These are phyloP conservation scores for Ptychadena robeensis DNA, from an alignment of 2,797 vertebrate genomes.

Conservation along the genomic window DNA sequence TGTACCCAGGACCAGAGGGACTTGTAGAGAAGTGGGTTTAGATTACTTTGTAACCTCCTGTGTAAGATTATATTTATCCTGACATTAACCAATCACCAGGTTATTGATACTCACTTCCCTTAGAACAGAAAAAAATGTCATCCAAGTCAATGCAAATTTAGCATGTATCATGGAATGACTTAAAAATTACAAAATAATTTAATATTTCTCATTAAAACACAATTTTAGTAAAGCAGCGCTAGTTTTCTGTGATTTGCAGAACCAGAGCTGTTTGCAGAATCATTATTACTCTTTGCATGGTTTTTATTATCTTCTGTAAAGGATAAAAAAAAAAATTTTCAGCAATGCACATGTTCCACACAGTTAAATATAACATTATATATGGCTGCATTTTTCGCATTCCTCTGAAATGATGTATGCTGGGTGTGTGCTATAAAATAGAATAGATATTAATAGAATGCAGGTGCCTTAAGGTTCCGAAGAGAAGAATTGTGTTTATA, in stretches of 20 bases:
- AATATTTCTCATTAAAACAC: too few relatives aligned
- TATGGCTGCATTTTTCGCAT: constrained; percentile 16
- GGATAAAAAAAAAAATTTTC: too few relatives aligned
- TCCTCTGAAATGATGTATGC: constrained; percentile 29
- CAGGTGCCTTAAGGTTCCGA: constrained; percentile 15
- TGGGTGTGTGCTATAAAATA: constrained; percentile 23
- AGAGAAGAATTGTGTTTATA: constrained; percentile 4
- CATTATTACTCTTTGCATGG: too few relatives aligned
- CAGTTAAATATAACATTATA: neutral
- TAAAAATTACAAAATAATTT: too few relatives aligned
- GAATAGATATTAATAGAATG: constrained; percentile 31
- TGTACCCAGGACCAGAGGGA: neutral
- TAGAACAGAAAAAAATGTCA: neutral
- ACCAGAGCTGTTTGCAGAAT: too few relatives aligned
- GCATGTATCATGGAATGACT: too few relatives aligned
- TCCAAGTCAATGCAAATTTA: too few relatives aligned
- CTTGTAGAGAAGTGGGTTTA: neutral
- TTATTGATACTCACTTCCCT: neutral
- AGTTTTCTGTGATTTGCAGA: too few relatives aligned
- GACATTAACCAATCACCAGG: neutral
- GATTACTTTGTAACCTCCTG: neutral
- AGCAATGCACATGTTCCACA: neutral
- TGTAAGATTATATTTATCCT: constrained; percentile 1
- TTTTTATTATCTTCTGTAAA: too few relatives aligned
- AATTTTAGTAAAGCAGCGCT: too few relatives aligned